Percentiles rank a stretch among this genome's conserved stretches.
These are phyloP conservation scores for Anthopleura sola DNA, from an alignment of 64 coral and sea anemone genomes.

Conservation along the genomic window DNA sequence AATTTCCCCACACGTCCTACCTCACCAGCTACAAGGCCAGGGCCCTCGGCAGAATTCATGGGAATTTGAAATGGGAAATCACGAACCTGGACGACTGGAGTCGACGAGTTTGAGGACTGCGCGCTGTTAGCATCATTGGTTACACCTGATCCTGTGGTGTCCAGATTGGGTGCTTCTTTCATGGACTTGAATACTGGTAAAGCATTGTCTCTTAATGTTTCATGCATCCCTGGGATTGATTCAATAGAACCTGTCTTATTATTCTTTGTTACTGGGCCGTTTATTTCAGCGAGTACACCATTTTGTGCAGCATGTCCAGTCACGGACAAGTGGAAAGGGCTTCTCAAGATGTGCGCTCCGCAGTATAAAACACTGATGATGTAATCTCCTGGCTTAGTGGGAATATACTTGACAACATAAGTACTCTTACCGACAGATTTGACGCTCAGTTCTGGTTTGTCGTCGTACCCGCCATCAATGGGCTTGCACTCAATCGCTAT, in stretches of 20 bases:
- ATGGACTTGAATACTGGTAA: background rate
- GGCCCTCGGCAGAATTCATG: conserved; percentile 78
- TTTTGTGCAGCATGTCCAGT: background rate
- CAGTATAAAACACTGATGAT: conserved; percentile 83
- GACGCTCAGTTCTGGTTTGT: conserved; percentile 85
- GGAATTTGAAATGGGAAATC: conserved; percentile 27
- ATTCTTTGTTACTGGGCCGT: background rate
- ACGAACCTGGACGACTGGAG: background rate
- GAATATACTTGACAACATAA: conserved; percentile 87
- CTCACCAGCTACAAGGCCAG: conserved; percentile 71
- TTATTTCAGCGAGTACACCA: background rate
- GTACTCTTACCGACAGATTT: conserved; percentile 82
- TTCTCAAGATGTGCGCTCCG: conserved; percentile 86
- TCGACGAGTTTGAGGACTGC: background rate
- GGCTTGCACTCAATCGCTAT: conserved; percentile 99
- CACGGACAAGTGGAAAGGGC: conserved; percentile 82
- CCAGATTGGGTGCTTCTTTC: background rate
- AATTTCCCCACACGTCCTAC: conserved; percentile 81
- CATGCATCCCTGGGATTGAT: background rate
- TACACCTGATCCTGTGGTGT: background rate
- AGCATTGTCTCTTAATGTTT: background rate
- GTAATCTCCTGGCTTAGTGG: conserved; percentile 80
- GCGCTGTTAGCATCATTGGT: background rate
- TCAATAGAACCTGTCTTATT: background rate
- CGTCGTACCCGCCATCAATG: conserved; percentile 45